Percentiles rank a stretch among this genome's conserved stretches.
Evolutionary conservation across 2,797 vertebrate species (phyloP).

Genomic region (Lepus oiostolus): DNA sequence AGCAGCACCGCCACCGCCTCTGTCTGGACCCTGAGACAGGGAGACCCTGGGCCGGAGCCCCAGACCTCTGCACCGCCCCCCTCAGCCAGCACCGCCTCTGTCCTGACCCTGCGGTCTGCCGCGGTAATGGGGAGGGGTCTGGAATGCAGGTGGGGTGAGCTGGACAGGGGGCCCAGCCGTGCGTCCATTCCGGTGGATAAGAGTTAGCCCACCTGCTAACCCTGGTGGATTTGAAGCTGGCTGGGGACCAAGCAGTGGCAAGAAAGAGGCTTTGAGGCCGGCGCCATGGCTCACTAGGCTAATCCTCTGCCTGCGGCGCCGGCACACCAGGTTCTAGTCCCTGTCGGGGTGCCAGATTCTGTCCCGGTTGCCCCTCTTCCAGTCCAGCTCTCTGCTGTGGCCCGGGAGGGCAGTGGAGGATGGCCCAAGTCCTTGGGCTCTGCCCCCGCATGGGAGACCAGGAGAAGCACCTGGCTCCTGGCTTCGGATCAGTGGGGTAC

Average conservation of each 20-base stretch:
- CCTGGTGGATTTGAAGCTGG: neutral
- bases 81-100: slow-evolving; percentile 91
- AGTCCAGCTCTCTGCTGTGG: no score
- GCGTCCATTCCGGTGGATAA: neutral
- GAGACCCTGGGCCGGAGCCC: slow-evolving; percentile 81
- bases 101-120: slow-evolving; percentile 88
- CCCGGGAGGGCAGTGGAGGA: no score
- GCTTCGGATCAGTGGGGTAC: no score
- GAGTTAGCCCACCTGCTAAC: neutral
- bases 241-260: neutral
- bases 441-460: no score
- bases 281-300: no score
- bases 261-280: neutral
- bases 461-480: no score
- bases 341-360: no score
- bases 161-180: neutral
- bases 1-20: slow-evolving; percentile 92
- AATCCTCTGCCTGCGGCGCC: no score
- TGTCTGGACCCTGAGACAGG: slow-evolving; percentile 93
- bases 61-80: slow-evolving; percentile 85
- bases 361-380: no score
- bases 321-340: no score
- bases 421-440: no score
- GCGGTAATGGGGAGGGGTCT: slow-evolving; percentile 86
- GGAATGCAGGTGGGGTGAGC: neutral